Evolutionary conservation across 2,888 invertebrate genomes (phyloP).

Genomic region (Microplitis manilae): DNA sequence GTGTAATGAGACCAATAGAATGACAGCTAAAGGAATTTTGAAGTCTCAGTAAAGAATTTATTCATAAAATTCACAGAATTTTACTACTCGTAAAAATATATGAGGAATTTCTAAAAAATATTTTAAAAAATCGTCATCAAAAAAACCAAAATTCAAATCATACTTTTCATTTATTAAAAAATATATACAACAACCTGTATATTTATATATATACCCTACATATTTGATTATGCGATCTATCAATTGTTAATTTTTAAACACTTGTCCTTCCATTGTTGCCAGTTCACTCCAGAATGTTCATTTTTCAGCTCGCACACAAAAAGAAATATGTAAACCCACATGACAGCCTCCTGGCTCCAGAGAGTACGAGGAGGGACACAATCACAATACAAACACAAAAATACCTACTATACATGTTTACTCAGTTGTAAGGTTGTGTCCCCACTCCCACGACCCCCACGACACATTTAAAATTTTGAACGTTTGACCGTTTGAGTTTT

Average conservation of each 20-base stretch:
- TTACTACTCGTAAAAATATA: no score
- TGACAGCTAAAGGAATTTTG: no score
- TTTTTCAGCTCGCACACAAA: neutral
- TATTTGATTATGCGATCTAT: neutral
- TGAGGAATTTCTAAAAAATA: no score
- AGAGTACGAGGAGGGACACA: neutral
- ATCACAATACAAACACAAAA: neutral
- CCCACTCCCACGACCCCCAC: neutral
- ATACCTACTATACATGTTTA: no score
- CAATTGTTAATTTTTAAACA: neutral
- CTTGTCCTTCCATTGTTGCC: slow-evolving; percentile 12
- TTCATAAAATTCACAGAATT: no score
- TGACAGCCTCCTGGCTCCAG: neutral
- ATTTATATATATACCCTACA: neutral
- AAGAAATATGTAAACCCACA: neutral
- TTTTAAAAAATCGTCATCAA: no score
- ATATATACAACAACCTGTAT: neutral
- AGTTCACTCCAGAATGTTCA: neutral
- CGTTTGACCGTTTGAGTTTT: neutral
- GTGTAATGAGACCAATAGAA: no score
- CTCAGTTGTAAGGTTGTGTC: neutral
- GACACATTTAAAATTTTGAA: neutral
- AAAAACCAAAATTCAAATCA: no score
- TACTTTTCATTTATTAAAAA: no score
- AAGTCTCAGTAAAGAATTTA: no score